phyloP scores from a whole-genome alignment of 2,113 vertebrate species.

The Athene cunicularia region DNA sequence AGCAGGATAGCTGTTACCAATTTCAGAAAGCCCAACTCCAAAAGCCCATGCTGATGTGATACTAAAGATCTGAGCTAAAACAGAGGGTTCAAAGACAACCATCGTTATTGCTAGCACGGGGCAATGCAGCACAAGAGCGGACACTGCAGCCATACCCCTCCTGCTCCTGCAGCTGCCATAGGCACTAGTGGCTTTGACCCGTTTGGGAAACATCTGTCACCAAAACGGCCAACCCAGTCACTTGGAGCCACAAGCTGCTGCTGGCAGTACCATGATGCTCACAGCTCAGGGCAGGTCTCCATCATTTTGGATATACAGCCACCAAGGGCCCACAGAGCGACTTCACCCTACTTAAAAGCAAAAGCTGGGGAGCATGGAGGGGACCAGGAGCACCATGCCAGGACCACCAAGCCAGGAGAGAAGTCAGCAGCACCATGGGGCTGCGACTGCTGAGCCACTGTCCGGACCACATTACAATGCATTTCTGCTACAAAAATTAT shows the following conservation, averaged over 20 bases:
- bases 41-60: neutral
- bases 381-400: neutral
- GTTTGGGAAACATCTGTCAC: neutral
- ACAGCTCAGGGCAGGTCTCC: neutral
- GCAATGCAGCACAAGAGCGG: neutral
- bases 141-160: fast-evolving
- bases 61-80: neutral
- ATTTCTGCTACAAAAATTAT: neutral
- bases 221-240: fast-evolving
- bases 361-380: fast-evolving
- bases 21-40: neutral
- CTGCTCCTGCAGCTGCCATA: neutral
- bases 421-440: neutral
- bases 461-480: neutral
- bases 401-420: neutral
- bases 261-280: fast-evolving
- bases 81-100: neutral
- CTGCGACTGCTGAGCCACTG: neutral
- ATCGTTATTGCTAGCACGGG: fast-evolving
- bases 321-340: fast-evolving
- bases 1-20: fast-evolving
- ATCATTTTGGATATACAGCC: neutral
- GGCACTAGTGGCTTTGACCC: neutral
- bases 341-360: fast-evolving
- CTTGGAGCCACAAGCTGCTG: neutral